Conservation (phyloP, 2,797 vertebrate species). For the Mormyrus hasselquistii region DNA sequence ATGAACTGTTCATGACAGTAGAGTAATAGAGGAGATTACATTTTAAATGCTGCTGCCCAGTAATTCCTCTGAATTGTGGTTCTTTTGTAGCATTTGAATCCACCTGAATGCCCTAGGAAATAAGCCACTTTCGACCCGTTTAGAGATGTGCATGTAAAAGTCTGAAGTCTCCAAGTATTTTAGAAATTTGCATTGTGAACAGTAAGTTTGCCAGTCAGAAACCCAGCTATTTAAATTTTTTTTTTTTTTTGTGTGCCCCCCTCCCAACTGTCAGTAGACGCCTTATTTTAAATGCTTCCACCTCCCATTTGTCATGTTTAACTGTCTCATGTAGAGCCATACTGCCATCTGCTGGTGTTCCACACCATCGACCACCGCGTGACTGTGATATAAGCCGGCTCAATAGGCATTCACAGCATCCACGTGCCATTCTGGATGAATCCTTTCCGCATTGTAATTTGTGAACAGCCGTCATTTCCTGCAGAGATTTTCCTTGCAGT, state of each 20-base stretch:
- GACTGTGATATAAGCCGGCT: neutral
- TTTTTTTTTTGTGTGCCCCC: neutral
- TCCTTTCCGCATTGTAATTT: neutral
- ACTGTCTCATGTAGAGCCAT: slow-evolving; percentile 42
- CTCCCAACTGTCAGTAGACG: neutral
- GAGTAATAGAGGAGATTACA: neutral
- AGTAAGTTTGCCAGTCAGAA: slow-evolving; percentile 18
- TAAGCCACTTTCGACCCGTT: slow-evolving; percentile 59
- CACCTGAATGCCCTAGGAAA: slow-evolving; percentile 11
- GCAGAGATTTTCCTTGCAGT: neutral
- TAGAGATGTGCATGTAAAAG: slow-evolving; percentile 50
- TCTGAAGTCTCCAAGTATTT: slow-evolving; percentile 20
- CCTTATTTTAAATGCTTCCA: neutral
- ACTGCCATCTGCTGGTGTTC: slow-evolving; percentile 65
- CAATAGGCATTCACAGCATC: neutral
- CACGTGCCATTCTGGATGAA: slow-evolving; percentile 6
- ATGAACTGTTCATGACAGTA: neutral
- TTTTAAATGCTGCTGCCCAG: neutral
- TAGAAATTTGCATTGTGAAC: slow-evolving; percentile 8
- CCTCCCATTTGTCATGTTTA: slow-evolving; percentile 3
- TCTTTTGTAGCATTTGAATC: slow-evolving; percentile 9
- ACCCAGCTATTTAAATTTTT: neutral
- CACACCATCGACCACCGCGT: neutral
- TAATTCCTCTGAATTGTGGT: slow-evolving; percentile 9
- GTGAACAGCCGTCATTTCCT: neutral